Evolutionary conservation across 1,140 invertebrate species (phyloP), one percentile per base, ranked within the genome.

Genomic region (Halesus radiatus): DNA sequence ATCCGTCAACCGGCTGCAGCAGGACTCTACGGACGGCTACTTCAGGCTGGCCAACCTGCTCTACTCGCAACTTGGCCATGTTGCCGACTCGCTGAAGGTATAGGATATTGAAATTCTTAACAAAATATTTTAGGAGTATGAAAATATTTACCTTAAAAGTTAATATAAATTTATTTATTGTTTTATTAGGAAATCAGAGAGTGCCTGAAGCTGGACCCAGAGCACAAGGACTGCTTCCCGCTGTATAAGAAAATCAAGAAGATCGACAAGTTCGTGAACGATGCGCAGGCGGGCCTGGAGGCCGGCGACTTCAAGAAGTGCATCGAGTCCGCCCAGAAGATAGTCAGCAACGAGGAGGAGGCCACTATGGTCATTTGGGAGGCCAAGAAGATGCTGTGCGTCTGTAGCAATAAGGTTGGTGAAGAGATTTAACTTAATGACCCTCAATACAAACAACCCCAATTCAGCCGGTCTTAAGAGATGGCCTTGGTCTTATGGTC

Each of bases 231-330:
- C 78, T 99, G 98, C 89, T 98, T 94, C 88, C 92, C 95, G n/a
- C 94, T 98, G 85, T 99, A 99, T 88, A 99, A 99, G 87, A 98
- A 97, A 87, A 90, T 99, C 2, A 98, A 99, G 86, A 98, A 99
- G 87, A 91, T 99, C n/a, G 95, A 95, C 73, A 99, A 98, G 87
- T 90, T 95, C 75, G 85, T 99, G 50, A 90, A 92, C 32, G 91
- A 94, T n/a, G 93, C 96, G 4, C 93, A 96, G 83, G 91, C 92
- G 50, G 88, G 91, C 10, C 90, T 93, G 16, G 93, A 95, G 81
- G 87, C 92, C 15, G 91, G 94, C 66, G 90, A 97, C 83, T 97
- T 92, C 89, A 86, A 89, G 0, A 93, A 93, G 16, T 99, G 98
- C 88, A 91, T 97, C 26, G 88, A 90, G 6, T 92, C 93, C 64